These are phyloP conservation scores for Teleogryllus oceanicus DNA, from an alignment of 2,888 invertebrate genomes.

Conservation along the genomic window DNA sequence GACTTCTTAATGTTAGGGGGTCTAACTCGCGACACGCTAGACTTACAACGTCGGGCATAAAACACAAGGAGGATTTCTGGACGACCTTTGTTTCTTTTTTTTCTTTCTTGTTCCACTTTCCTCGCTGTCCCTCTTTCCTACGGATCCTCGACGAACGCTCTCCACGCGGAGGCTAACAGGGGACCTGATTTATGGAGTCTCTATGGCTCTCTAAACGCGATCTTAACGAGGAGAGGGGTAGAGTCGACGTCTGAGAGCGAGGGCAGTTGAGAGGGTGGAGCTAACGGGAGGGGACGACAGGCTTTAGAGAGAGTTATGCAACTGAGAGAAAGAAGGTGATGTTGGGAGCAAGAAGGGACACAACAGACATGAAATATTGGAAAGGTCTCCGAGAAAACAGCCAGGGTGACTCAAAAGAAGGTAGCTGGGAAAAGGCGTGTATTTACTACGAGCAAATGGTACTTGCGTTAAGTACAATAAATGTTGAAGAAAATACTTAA, in stretches of 20 bases:
- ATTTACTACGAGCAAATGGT: too few species aligned
- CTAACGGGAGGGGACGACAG: neutral
- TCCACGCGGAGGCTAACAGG: neutral
- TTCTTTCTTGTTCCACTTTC: neutral
- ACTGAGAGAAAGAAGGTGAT: neutral
- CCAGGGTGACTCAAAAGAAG: too few species aligned
- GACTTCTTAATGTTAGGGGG: constrained; percentile 9
- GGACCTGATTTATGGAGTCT: neutral
- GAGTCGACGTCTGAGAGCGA: neutral
- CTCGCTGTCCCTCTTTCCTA: neutral
- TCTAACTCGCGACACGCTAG: constrained; percentile 2
- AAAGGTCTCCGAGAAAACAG: too few species aligned
- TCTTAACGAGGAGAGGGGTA: neutral
- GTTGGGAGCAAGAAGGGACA: neutral
- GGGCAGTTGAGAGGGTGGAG: neutral
- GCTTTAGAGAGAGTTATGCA: neutral
- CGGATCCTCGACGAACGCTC: too few species aligned
- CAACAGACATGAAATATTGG: too few species aligned
- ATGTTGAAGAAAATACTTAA: too few species aligned
- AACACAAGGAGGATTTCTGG: neutral
- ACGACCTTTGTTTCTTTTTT: neutral
- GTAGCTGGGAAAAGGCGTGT: too few species aligned
- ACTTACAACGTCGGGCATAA: constrained; percentile 6
- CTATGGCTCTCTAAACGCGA: constrained; percentile 10
- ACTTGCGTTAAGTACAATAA: too few species aligned